Base-by-base conservation (phyloP, 1,140 invertebrate species). In the Galleria mellonella region DNA sequence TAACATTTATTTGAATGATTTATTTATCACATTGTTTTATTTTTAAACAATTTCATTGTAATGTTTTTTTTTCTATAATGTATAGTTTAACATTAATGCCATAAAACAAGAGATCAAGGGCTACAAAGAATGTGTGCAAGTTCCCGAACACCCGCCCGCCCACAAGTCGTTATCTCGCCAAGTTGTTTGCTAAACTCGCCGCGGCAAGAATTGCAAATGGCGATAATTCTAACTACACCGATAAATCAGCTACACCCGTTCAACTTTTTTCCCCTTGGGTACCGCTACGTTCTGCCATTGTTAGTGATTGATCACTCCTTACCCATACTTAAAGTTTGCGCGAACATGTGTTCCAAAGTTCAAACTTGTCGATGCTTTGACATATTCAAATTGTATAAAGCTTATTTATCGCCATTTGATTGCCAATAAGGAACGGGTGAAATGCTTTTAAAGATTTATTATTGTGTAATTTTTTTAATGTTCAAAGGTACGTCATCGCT, bases 201-300 rank as follows among this genome's bases (percentile, higher is more conserved):
- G 62, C 66, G 65, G 62, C 72, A 78, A 75, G 77, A 84, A 84
- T 84, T 84, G 81, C 81, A 82, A 84, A 84, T 84, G 69, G 81
- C 68, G 70, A 83, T 84, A 84, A 84, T 84, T 84, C 76, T 57
- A 81, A 84, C 76, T 83, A 77, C 74, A 52, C 64, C 74, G 48
- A 84, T 84, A 84, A 84, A 84, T 84, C 81, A 81, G 67, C 66
- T 52, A 62, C 61, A 67, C 55, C 66, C 73, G 72, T 71, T 76
- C 62, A 72, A 81, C 46, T 78, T 84, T 82, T 83, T 83, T 77
- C 68, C 81, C 68, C 67, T 40, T 52, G 78, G 74, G 77, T 66
- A 68, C 68, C 61, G 37, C 64, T 69, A 51, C 49, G 47, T 60
- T 50, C 51, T 23, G 39, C 65, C 68, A 71, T 72, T 75, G 74